Conservation (phyloP, 1,140 invertebrate species). For the Triops cancriformis region DNA sequence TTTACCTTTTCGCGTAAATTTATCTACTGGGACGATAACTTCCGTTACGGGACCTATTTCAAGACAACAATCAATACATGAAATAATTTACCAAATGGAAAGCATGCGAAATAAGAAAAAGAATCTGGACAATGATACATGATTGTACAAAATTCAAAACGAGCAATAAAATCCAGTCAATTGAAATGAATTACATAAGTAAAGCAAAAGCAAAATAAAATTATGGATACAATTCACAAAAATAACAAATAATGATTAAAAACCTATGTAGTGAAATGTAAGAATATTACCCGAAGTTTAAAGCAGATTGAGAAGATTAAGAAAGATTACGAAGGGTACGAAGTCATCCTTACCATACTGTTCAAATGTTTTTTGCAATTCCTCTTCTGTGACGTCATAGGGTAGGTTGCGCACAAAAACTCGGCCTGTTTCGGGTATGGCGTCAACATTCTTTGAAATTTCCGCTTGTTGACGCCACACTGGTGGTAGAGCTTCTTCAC, state of each 20-base stretch:
- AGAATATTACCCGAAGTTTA: too few species aligned
- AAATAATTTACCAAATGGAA: constrained; percentile 23
- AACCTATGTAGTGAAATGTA: too few species aligned
- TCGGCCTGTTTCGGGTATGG: constrained; percentile 79
- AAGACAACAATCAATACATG: too few species aligned
- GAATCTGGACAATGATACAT: too few species aligned
- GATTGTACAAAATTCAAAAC: too few species aligned
- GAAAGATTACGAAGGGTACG: too few species aligned
- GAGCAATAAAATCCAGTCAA: too few species aligned
- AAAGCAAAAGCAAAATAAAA: too few species aligned
- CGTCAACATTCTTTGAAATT: constrained; percentile 60
- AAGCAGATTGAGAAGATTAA: neutral
- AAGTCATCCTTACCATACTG: constrained; percentile 65
- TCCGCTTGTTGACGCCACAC: constrained; percentile 63
- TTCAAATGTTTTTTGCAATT: constrained; percentile 73
- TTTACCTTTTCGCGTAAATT: constrained; percentile 70
- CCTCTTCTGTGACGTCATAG: constrained; percentile 80
- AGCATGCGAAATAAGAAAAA: too few species aligned
- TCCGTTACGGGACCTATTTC: constrained; percentile 75
- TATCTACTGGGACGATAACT: constrained; percentile 82
- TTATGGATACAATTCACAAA: too few species aligned
- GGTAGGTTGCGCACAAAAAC: constrained; percentile 92
- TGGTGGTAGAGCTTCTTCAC: constrained; percentile 36
- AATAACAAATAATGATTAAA: too few species aligned
- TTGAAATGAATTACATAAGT: too few species aligned